Conservation (phyloP, 2,888 invertebrate species). For the Plutella xylostella region DNA sequence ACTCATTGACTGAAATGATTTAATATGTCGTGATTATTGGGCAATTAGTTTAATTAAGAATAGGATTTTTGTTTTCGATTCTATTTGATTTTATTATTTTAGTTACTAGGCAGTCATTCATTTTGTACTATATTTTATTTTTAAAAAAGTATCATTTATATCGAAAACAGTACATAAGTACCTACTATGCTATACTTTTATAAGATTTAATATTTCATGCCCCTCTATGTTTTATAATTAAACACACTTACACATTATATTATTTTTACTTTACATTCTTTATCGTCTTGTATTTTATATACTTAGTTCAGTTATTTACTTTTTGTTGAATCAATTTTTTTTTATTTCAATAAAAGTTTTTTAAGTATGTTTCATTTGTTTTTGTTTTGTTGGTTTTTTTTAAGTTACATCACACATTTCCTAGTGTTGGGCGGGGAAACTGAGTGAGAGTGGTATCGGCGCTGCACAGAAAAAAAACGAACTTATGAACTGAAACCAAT, state of each 20-base stretch:
- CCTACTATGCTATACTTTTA: background rate
- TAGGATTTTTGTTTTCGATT: slow-evolving; percentile 28
- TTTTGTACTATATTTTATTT: slow-evolving; percentile 9
- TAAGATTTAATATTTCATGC: background rate
- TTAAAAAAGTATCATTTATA: background rate
- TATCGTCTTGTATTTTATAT: background rate
- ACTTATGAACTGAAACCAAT: slow-evolving; percentile 42
- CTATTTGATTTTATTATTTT: slow-evolving; percentile 33
- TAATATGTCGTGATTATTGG: slow-evolving; percentile 32
- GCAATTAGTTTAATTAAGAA: slow-evolving; percentile 25
- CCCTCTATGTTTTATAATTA: slow-evolving; percentile 3
- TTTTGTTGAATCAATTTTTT: slow-evolving; percentile 25
- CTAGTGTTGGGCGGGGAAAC: slow-evolving; percentile 50
- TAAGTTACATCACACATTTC: slow-evolving; percentile 20
- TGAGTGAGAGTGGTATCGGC: slow-evolving; percentile 59
- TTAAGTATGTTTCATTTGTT: slow-evolving; percentile 37
- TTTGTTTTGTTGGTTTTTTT: slow-evolving; percentile 22
- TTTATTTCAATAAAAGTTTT: slow-evolving; percentile 38
- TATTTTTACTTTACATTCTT: background rate
- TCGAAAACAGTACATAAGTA: background rate
- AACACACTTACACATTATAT: background rate
- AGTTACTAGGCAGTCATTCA: slow-evolving; percentile 12
- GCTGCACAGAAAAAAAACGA: slow-evolving; percentile 47
- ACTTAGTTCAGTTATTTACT: background rate
- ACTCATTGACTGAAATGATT: background rate